A percentile compares a stretch with the other conserved stretches of the same genome.
Conservation (phyloP, 2,113 vertebrate genomes). For the Python bivittatus region DNA sequence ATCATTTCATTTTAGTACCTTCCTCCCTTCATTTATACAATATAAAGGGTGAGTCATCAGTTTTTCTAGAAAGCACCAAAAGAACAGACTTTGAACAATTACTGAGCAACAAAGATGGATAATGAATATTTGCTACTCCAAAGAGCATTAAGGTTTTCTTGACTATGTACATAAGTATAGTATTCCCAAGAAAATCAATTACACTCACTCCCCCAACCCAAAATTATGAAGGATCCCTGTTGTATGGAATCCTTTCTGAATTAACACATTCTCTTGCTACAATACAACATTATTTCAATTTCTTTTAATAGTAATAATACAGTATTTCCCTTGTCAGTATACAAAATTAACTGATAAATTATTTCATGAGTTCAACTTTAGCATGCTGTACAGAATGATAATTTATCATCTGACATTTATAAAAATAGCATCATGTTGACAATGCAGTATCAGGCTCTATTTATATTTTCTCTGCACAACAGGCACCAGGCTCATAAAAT, state of each 20-base stretch:
- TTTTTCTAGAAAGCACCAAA: slow-evolving; percentile 38
- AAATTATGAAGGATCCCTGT: slow-evolving; percentile 53
- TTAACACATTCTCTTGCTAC: slow-evolving; percentile 55
- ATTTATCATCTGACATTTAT: slow-evolving; percentile 52
- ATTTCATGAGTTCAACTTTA: slow-evolving; percentile 36
- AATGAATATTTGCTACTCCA: slow-evolving; percentile 61
- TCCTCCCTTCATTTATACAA: neutral
- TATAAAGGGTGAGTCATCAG: neutral
- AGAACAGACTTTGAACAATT: slow-evolving; percentile 27
- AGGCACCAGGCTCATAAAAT: neutral
- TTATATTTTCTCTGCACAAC: neutral
- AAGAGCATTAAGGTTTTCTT: slow-evolving; percentile 51
- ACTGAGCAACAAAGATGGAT: slow-evolving; percentile 48
- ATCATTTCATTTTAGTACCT: too few species aligned
- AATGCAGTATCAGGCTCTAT: neutral
- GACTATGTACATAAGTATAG: slow-evolving; percentile 57
- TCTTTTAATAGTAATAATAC: slow-evolving; percentile 54
- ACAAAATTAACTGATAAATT: slow-evolving; percentile 45
- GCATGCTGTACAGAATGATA: slow-evolving; percentile 39
- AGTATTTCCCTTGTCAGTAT: slow-evolving; percentile 66
- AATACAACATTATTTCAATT: slow-evolving; percentile 57
- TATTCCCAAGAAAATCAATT: slow-evolving; percentile 55
- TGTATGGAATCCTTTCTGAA: slow-evolving; percentile 62
- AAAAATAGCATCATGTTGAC: slow-evolving; percentile 28
- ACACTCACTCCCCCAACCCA: slow-evolving; percentile 60